A percentile compares a stretch with the other conserved stretches of the same genome.
These are phyloP conservation scores for Rhipidura dahli DNA, from an alignment of 2,113 vertebrate species.

Conservation along the genomic window DNA sequence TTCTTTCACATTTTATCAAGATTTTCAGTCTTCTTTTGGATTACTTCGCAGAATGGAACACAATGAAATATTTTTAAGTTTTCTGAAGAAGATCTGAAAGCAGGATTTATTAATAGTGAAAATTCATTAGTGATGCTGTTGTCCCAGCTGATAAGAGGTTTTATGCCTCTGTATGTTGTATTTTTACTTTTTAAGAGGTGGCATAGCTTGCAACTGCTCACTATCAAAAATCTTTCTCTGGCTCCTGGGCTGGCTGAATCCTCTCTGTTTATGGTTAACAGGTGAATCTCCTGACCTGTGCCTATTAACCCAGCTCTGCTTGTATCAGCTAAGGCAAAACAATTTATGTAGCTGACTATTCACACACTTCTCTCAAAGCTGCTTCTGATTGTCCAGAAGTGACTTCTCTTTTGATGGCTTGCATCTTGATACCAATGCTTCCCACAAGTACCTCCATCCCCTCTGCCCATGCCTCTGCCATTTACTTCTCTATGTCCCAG, in stretches of 20 bases:
- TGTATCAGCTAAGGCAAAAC: not conserved
- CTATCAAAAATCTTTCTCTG: not conserved
- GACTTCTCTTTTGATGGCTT: not conserved
- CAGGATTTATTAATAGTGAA: conserved; percentile 20
- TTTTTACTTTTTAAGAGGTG: not conserved
- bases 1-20: not conserved
- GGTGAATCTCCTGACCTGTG: not conserved
- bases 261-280: not conserved
- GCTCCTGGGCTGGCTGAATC: not conserved
- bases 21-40: not conserved
- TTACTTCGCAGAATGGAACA: not conserved
- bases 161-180: not conserved
- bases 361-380: not conserved
- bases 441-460: not conserved
- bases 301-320: not conserved
- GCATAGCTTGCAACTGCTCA: not conserved
- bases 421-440: not conserved
- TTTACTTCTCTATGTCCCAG: not conserved
- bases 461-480: not conserved
- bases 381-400: not conserved
- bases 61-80: conserved; percentile 25
- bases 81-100: conserved; percentile 6
- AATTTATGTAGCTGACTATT: not conserved
- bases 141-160: not conserved
- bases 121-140: conserved; percentile 16